Conservation (phyloP, 2,888 invertebrate genomes). For the Cremastobaeus sp. region DNA sequence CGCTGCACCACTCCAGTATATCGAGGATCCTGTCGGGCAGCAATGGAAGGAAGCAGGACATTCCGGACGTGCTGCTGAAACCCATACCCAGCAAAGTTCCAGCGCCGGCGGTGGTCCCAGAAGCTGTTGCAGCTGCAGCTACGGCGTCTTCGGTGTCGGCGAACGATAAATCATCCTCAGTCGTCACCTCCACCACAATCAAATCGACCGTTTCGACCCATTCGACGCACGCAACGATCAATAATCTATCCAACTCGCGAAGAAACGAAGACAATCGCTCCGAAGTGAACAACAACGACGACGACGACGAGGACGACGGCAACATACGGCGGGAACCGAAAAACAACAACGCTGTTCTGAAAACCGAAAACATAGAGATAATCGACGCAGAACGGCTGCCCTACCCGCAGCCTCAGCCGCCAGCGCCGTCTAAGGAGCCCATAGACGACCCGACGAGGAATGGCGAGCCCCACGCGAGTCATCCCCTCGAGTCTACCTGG, state of each 20-base stretch:
- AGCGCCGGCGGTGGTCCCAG: conserved; percentile 15
- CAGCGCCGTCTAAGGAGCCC: conserved; percentile 72
- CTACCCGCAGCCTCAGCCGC: conserved; percentile 74
- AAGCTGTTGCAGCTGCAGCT: conserved; percentile 21
- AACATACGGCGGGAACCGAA: conserved; percentile 61
- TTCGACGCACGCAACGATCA: conserved; percentile 74
- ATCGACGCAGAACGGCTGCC: conserved; percentile 74
- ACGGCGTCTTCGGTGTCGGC: conserved; percentile 61
- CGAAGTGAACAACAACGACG: conserved; percentile 21
- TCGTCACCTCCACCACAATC: conserved; percentile 28
- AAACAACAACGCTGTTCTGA: conserved; percentile 64
- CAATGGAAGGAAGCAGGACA: conserved; percentile 89
- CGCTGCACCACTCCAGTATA: conserved; percentile 89
- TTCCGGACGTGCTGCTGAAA: conserved; percentile 86
- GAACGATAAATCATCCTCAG: conserved; percentile 66
- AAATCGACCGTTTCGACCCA: conserved; percentile 60
- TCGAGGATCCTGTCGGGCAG: conserved; percentile 91
- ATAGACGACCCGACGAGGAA: conserved; percentile 58
- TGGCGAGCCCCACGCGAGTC: conserved; percentile 76
- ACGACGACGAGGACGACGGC: conserved; percentile 40
- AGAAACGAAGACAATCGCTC: conserved; percentile 69
- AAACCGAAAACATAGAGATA: conserved; percentile 72
- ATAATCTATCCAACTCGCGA: conserved; percentile 73
- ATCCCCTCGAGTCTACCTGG: conserved; percentile 82
- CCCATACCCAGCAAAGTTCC: conserved; percentile 74